These are phyloP conservation scores for Yponomeuta plumbellus DNA, from an alignment of 2,888 invertebrate genomes.

Conservation along the genomic window DNA sequence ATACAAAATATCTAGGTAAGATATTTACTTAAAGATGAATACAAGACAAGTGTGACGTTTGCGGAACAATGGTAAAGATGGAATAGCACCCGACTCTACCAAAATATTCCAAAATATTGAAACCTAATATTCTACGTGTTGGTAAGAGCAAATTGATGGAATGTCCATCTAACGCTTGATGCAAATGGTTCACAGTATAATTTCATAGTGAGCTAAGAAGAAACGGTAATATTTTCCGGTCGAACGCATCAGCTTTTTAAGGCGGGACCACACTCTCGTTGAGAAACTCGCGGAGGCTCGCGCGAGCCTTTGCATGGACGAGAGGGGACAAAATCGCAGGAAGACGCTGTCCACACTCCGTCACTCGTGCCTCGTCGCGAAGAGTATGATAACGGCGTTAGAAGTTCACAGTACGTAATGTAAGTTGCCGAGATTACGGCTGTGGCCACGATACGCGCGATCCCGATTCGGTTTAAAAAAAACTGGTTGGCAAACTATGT, in stretches of 20 bases:
- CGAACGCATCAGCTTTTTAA: constrained; percentile 56
- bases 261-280: too few relatives aligned
- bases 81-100: too few relatives aligned
- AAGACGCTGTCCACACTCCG: too few relatives aligned
- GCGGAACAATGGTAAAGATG: too few relatives aligned
- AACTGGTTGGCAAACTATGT: too few relatives aligned
- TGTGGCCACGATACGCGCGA: constrained; percentile 40
- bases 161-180: neutral
- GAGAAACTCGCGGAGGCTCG: too few relatives aligned
- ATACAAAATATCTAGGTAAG: too few relatives aligned
- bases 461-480: neutral
- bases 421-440: constrained; percentile 59
- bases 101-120: neutral
- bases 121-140: neutral
- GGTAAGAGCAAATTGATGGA: neutral
- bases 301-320: too few relatives aligned
- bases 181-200: neutral
- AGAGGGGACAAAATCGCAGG: too few relatives aligned
- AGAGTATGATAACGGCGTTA: constrained; percentile 18
- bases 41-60: too few relatives aligned
- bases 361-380: too few relatives aligned
- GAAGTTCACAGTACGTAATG: constrained; percentile 64
- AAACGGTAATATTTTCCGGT: constrained; percentile 61
- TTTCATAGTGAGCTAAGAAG: neutral
- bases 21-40: too few relatives aligned